Percentiles rank a stretch among this genome's conserved stretches.
phyloP scores from a whole-genome alignment of 2,113 vertebrate species.

The Puffinus mauretanicus region DNA sequence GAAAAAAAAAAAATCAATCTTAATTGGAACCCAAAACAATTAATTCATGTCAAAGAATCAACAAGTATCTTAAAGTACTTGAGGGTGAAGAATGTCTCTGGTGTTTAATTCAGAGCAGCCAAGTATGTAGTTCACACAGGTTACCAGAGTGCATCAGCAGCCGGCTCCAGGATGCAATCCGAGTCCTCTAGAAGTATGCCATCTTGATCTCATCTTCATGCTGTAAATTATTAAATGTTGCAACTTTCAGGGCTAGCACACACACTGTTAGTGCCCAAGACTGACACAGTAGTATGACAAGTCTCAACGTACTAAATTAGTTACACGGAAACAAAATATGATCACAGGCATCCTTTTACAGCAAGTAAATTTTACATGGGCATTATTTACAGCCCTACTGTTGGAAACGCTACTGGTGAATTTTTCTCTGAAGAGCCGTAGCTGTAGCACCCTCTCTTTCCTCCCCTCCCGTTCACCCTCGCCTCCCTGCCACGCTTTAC shows the following conservation, averaged over 20 bases:
- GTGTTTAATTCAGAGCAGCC: background rate
- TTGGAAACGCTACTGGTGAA: background rate
- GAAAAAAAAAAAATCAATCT: background rate
- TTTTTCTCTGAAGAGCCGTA: background rate
- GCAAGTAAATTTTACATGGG: constrained; percentile 48
- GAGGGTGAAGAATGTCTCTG: background rate
- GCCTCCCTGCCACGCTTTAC: background rate
- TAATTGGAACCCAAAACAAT: background rate
- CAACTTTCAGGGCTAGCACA: background rate
- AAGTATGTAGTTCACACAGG: background rate
- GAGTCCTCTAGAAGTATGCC: background rate
- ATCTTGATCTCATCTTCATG: background rate
- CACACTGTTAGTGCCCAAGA: background rate
- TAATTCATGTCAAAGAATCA: background rate
- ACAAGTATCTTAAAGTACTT: background rate
- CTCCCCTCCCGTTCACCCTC: background rate
- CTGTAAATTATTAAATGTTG: constrained; percentile 54
- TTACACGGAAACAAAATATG: constrained; percentile 48
- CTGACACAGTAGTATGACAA: background rate
- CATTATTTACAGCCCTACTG: background rate
- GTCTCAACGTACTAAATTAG: background rate
- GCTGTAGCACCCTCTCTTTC: background rate
- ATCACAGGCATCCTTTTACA: constrained; percentile 59
- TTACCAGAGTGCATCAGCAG: background rate
- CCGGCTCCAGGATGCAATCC: background rate